phyloP scores from a whole-genome alignment of 2,113 vertebrate species.

The Cyprinodon brontotheroides region DNA sequence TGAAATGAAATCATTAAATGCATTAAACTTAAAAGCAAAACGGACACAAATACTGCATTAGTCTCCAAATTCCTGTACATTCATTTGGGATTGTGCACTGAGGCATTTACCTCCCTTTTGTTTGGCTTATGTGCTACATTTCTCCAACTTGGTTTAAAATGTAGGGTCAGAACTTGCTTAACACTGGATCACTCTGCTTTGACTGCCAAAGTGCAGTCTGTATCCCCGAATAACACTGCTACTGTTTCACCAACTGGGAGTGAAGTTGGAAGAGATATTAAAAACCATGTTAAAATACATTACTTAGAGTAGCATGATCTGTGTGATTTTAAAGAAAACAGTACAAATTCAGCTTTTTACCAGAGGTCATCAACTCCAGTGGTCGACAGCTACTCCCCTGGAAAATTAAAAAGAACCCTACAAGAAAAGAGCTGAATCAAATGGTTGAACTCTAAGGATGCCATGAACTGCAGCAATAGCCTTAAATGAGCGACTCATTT shows the following conservation, averaged over 20 bases:
- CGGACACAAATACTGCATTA: constrained; percentile 41
- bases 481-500: too few species aligned
- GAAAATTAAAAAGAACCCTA: too few species aligned
- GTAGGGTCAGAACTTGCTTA: background rate
- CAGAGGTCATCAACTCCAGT: too few species aligned
- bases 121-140: constrained; percentile 51
- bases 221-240: background rate
- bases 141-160: background rate
- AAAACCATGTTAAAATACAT: background rate
- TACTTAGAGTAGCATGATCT: background rate
- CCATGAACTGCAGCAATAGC: too few species aligned
- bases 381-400: too few species aligned
- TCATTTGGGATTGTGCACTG: constrained; percentile 41
- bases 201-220: background rate
- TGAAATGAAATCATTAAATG: constrained; percentile 30
- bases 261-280: background rate
- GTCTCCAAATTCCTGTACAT: constrained; percentile 49
- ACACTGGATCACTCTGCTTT: background rate
- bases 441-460: too few species aligned
- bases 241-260: background rate
- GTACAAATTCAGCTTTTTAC: background rate
- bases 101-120: constrained; percentile 28
- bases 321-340: background rate
- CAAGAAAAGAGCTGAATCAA: too few species aligned
- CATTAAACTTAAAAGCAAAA: constrained; percentile 10